These are phyloP conservation scores for Drosophila arizonae DNA, from an alignment of 1,140 invertebrate species.

Conservation along the genomic window DNA sequence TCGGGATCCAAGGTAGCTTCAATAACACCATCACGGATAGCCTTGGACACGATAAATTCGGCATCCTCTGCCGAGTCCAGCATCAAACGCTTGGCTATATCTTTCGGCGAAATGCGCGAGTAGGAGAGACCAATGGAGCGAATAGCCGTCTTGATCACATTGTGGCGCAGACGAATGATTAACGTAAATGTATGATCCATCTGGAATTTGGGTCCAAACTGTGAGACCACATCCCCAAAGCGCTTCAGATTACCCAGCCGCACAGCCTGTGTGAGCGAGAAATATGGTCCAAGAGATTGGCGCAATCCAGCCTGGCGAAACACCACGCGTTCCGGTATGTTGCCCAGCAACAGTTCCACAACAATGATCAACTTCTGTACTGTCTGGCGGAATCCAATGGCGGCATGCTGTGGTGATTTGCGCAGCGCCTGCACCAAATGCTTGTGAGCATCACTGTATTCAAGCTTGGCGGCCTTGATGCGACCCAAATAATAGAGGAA, in stretches of 20 bases:
- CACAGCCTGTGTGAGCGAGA: conserved; percentile 98
- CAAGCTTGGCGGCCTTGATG: conserved; percentile 98
- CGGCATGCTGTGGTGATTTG: conserved; percentile 98
- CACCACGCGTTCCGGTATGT: conserved; percentile 96
- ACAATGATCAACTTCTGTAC: conserved; percentile 98
- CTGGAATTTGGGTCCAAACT: conserved; percentile 93
- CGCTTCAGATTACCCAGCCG: conserved; percentile 96
- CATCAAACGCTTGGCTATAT: conserved; percentile 96
- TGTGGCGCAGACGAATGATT: conserved; percentile 96
- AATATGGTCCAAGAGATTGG: conserved; percentile 95
- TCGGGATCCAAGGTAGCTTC: conserved; percentile 98
- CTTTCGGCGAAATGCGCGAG: conserved; percentile 96
- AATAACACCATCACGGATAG: conserved; percentile 99
- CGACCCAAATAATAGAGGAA: conserved; percentile 98
- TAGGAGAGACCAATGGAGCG: conserved; percentile 98
- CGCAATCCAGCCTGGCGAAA: conserved; percentile 94
- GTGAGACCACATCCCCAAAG: conserved; percentile 97
- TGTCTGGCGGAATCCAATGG: conserved; percentile 99
- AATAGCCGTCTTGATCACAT: conserved; percentile 99
- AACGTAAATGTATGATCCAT: conserved; percentile 97
- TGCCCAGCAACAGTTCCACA: conserved; percentile 97
- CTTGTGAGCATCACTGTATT: conserved; percentile 98
- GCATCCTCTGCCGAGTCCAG: conserved; percentile 98
- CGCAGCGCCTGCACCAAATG: conserved; percentile 96
- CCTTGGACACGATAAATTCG: conserved; percentile 99